phyloP scores from a whole-genome alignment of 2,797 vertebrate genomes.

The Rhincodon typus region DNA sequence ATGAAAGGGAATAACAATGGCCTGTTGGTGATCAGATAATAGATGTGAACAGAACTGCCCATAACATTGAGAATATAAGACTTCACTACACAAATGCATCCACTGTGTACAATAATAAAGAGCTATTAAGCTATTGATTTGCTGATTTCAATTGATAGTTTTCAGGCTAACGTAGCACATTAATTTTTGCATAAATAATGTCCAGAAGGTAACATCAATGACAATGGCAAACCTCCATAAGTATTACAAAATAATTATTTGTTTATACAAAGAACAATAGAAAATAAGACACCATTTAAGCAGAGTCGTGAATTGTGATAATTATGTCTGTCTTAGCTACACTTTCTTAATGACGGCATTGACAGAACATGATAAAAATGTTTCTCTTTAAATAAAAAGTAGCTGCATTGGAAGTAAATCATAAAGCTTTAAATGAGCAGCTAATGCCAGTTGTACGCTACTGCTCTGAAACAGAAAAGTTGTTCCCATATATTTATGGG shows the following conservation, averaged over 20 bases:
- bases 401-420: background rate
- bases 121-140: slow-evolving; percentile 93
- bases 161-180: slow-evolving; percentile 78
- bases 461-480: background rate
- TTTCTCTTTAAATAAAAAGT: background rate
- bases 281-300: slow-evolving; percentile 9
- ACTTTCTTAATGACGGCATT: background rate
- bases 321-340: background rate
- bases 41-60: slow-evolving; percentile 80
- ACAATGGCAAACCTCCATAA: slow-evolving; percentile 72
- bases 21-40: slow-evolving; percentile 63
- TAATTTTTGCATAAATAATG: slow-evolving; percentile 89
- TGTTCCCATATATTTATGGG: background rate
- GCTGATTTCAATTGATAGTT: slow-evolving; percentile 92
- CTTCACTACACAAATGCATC: slow-evolving; percentile 76
- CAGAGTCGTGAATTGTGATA: background rate
- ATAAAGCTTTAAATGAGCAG: background rate
- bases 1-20: slow-evolving; percentile 43
- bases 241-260: slow-evolving; percentile 54
- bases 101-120: slow-evolving; percentile 73
- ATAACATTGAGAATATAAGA: slow-evolving; percentile 64
- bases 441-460: background rate
- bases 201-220: slow-evolving; percentile 65
- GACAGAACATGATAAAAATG: background rate
- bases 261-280: slow-evolving; percentile 19